phyloP scores from a whole-genome alignment of 2,797 vertebrate genomes.

The Vipera latastei region DNA sequence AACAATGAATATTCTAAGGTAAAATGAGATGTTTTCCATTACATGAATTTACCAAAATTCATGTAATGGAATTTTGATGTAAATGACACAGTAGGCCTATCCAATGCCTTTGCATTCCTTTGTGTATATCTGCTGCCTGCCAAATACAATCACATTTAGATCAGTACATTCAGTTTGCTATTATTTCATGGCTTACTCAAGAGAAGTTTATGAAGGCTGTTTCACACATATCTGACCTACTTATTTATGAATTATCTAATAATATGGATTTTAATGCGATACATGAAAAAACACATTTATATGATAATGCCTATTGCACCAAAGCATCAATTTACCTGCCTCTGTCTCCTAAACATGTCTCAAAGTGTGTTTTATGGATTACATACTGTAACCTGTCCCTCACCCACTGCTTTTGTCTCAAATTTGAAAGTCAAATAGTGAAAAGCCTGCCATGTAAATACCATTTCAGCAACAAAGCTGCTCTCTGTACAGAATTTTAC shows the following conservation, averaged over 20 bases:
- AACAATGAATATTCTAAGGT: not conserved
- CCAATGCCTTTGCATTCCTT: not conserved
- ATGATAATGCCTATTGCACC: not conserved
- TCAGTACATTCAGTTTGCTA: not conserved
- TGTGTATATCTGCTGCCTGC: not conserved
- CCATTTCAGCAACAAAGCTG: slow-evolving; percentile 5
- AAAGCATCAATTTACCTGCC: not conserved
- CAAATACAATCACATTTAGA: not conserved
- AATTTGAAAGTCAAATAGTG: not conserved
- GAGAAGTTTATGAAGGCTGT: not conserved
- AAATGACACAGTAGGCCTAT: not conserved
- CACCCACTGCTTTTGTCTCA: slow-evolving; percentile 8
- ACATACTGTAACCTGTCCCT: slow-evolving; percentile 5
- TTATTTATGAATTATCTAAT: not conserved
- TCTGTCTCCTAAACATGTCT: slow-evolving; percentile 8
- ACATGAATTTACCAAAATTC: not conserved
- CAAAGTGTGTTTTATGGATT: not conserved
- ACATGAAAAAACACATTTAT: slow-evolving; percentile 5
- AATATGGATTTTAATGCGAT: slow-evolving; percentile 3
- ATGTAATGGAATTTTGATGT: not conserved
- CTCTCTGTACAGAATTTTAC: slow-evolving; percentile 6
- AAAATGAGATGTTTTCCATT: not conserved
- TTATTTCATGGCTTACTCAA: not conserved
- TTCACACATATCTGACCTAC: slow-evolving; percentile 5
- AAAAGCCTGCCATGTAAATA: not conserved